These are phyloP conservation scores for Ianthella basta DNA, from an alignment of 37 sponge, comb jelly and placozoan genomes.

Conservation along the genomic window DNA sequence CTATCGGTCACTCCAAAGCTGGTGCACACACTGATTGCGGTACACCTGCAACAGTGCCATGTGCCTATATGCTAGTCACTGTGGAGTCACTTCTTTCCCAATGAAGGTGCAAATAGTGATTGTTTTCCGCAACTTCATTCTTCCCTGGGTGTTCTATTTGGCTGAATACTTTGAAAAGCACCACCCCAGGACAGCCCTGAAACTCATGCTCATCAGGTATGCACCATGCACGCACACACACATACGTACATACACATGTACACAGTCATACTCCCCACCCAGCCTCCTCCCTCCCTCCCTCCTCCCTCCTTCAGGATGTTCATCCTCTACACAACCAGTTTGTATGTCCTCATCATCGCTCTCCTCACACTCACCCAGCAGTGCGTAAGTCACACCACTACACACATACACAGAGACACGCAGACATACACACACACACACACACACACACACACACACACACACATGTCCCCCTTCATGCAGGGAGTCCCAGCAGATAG, in stretches of 20 bases:
- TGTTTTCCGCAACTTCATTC: constrained; percentile 47
- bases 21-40: too few relatives aligned
- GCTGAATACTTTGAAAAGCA: constrained; percentile 48
- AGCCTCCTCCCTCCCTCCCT: too few relatives aligned
- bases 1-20: too few relatives aligned
- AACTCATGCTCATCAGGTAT: constrained; percentile 68
- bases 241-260: too few relatives aligned
- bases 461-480: background rate
- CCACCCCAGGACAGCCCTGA: constrained; percentile 81
- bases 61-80: background rate
- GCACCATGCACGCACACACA: background rate
- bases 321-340: constrained; percentile 63
- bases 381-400: constrained; percentile 54
- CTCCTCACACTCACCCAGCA: constrained; percentile 50
- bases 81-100: background rate
- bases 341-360: constrained; percentile 70
- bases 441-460: too few relatives aligned
- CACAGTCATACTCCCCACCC: too few relatives aligned
- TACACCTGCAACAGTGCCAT: too few relatives aligned
- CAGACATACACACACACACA: too few relatives aligned
- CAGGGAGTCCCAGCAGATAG: background rate
- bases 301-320: constrained; percentile 50
- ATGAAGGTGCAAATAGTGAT: constrained; percentile 74
- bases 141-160: constrained; percentile 53
- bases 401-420: background rate